Percentiles rank a stretch among this genome's conserved stretches.
These are phyloP conservation scores for Colinus virginianus DNA, from an alignment of 2,113 vertebrate genomes.

Conservation along the genomic window DNA sequence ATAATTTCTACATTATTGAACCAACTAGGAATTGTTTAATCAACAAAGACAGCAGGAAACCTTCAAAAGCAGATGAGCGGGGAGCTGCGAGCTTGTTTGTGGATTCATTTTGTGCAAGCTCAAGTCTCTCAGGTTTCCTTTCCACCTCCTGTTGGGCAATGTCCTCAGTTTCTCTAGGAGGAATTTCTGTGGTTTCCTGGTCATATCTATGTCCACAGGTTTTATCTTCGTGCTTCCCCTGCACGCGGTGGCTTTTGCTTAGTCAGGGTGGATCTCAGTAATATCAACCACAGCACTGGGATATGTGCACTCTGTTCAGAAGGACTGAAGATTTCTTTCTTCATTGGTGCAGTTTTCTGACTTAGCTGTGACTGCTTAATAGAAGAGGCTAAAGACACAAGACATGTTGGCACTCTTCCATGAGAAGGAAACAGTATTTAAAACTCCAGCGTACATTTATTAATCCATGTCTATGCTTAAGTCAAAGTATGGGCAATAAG, in stretches of 20 bases:
- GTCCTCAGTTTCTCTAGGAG: not conserved
- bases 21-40: slow-evolving; percentile 31
- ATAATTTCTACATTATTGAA: not conserved
- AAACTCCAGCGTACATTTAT: not conserved
- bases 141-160: not conserved
- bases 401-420: not conserved
- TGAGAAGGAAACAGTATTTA: not conserved
- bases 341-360: not conserved
- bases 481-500: not conserved
- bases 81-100: not conserved
- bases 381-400: not conserved
- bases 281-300: not conserved
- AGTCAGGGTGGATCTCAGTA: not conserved
- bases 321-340: not conserved
- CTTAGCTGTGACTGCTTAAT: not conserved
- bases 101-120: not conserved
- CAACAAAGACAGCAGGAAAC: slow-evolving; percentile 37
- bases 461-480: not conserved
- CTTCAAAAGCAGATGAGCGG: not conserved
- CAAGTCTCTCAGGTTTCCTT: not conserved
- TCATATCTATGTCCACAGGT: not conserved
- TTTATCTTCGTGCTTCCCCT: not conserved
- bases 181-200: not conserved
- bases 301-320: not conserved
- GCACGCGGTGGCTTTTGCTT: not conserved